phyloP scores from a whole-genome alignment of 2,797 vertebrate genomes.

The Hemitrygon akajei region DNA sequence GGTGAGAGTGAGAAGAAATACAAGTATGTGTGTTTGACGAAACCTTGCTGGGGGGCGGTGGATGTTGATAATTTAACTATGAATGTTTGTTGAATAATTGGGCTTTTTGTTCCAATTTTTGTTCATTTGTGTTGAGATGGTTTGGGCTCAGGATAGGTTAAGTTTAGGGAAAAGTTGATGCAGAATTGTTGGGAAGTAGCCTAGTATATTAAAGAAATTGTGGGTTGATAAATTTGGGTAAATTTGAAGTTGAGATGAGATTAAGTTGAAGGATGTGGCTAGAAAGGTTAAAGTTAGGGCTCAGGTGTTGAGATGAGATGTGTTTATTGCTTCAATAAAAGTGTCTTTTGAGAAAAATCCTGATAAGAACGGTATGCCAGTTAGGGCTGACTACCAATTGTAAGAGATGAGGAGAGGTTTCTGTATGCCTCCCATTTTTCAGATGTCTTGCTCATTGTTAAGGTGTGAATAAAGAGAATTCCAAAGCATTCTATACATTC shows the following conservation, averaged over 20 bases:
- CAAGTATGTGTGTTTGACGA: neutral
- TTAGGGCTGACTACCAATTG: neutral
- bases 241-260: neutral
- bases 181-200: neutral
- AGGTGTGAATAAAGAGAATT: slow-evolving; percentile 21
- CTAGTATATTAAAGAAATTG: neutral
- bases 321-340: slow-evolving; percentile 43
- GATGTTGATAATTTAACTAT: neutral
- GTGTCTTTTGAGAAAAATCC: slow-evolving; percentile 52
- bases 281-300: neutral
- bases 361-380: slow-evolving; percentile 28
- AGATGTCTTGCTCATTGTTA: too few species aligned
- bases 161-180: neutral
- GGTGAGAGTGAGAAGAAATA: neutral
- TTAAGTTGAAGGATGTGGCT: neutral
- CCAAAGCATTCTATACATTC: slow-evolving; percentile 44
- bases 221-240: neutral
- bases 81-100: neutral
- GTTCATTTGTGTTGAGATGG: neutral
- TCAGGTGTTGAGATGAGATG: slow-evolving; percentile 42
- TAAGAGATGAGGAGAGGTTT: accelerated
- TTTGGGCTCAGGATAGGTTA: neutral
- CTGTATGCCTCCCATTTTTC: neutral
- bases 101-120: neutral
- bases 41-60: neutral